Evolutionary conservation across 2,113 vertebrate species (phyloP), one percentile per base, ranked within the genome.

Genomic region (Siniperca chuatsi): DNA sequence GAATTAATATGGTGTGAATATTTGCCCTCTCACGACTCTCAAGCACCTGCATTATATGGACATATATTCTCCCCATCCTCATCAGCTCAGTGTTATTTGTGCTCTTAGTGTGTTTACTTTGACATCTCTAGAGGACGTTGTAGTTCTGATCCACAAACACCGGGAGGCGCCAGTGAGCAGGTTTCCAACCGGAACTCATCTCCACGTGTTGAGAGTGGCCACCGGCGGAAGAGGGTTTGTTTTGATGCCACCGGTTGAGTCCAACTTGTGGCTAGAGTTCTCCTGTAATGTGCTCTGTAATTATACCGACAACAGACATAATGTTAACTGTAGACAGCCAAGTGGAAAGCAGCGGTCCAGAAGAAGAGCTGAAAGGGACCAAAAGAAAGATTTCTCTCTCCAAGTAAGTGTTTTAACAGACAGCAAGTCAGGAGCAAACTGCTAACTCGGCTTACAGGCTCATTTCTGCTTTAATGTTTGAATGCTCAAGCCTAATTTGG

Each of bases 301-400:
- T 46, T 62, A 20, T 79, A 7, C 61, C 78, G 4, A 57, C 25
- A 11, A 60, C 73, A 3, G 60, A 79, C n/a, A 69, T 2, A 7
- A 87, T 90, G 81, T 74, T 89, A n/a, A 18, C 71, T 8, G 2
- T 13, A 9, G 84, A 88, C 33, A 87, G 29, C 8, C 20, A 46
- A n/a, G 61, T 2, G 13, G 82, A 82, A 6, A 40, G 33, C 37
- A 13, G 40, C 33, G 35, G n/a, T 0, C 9, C 4, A 0, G 91
- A 79, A 12, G 88, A 93, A 0, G 90, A 90, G 40, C 74, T 5
- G 55, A 90, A 50, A 75, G 90, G 65, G 65, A 86, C 37, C 21
- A 96, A 96, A 78, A 90, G 95, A 42, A 96, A 96, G 85, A 92
- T 95, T 21, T 94, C 94, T 0, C 77, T 95, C n/a, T 90, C 91